Conservation (phyloP, 2,113 vertebrate genomes). For the Castor canadensis region DNA sequence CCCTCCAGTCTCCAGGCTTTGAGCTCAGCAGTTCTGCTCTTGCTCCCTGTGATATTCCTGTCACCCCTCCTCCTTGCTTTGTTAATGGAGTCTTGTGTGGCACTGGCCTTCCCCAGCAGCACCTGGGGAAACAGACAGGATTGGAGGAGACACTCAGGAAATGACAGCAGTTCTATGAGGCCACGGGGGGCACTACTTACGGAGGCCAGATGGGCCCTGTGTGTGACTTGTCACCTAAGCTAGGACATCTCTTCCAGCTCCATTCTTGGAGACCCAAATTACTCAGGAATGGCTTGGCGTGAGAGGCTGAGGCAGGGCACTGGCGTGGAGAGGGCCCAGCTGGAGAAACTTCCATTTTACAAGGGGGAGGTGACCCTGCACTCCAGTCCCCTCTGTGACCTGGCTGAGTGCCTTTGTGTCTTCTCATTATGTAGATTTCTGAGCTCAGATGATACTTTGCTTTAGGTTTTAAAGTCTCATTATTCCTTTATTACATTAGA, state of each 20-base stretch:
- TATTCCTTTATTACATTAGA: neutral
- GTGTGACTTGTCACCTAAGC: neutral
- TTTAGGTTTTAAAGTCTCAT: slow-evolving; percentile 8
- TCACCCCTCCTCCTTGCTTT: neutral
- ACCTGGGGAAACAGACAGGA: neutral
- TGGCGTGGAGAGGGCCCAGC: neutral
- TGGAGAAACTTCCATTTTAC: neutral
- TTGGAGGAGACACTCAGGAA: neutral
- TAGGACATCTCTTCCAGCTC: neutral
- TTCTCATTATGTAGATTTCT: neutral
- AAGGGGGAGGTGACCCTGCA: neutral
- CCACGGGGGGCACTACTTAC: neutral
- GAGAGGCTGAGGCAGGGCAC: neutral
- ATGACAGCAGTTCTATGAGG: neutral
- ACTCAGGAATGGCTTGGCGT: neutral
- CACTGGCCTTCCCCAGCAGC: neutral
- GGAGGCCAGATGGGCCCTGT: neutral
- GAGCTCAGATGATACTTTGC: neutral
- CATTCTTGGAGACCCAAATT: neutral
- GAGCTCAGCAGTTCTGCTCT: neutral
- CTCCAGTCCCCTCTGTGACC: neutral
- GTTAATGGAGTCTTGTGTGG: neutral
- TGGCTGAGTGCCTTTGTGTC: neutral
- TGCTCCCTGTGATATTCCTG: neutral
- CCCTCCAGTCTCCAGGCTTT: neutral